Conservation (phyloP, 2,888 invertebrate genomes). For the Geophilus truncorum region DNA sequence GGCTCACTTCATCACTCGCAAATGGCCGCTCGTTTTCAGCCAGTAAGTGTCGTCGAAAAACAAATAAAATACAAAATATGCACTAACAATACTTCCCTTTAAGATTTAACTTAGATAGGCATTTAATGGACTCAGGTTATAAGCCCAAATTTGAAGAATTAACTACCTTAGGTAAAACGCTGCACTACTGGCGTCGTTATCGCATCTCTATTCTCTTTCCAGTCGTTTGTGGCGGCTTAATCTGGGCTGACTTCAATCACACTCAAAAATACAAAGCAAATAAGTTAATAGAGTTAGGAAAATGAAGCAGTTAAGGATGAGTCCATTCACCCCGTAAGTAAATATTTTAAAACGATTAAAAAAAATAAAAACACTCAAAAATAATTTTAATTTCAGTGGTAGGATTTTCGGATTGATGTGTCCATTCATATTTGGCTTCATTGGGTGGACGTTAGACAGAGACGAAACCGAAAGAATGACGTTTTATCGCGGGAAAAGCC, state of each 20-base stretch:
- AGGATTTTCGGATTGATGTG: not conserved
- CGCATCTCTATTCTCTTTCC: not conserved
- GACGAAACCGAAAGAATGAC: not conserved
- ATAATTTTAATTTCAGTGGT: not conserved
- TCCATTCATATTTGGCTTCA: not conserved
- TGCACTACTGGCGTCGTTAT: conserved; percentile 12
- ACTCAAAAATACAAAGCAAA: conserved; percentile 3
- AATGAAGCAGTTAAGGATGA: not conserved
- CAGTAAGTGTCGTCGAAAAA: not conserved
- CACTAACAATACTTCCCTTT: not conserved
- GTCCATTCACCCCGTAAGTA: not conserved
- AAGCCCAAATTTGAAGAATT: not conserved
- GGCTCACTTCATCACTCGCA: not conserved
- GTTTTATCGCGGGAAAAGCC: not conserved
- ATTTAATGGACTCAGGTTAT: not conserved
- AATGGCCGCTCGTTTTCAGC: not conserved
- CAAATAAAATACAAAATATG: not conserved
- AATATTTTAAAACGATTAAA: not conserved
- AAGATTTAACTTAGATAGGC: not conserved
- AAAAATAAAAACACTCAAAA: not conserved
- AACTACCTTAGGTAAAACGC: not conserved
- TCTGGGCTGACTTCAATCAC: not conserved
- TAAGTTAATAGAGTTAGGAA: not conserved
- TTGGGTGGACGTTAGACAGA: not conserved
- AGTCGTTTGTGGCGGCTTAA: not conserved